These are phyloP conservation scores for Hybos culiciformis DNA, from an alignment of 2,888 invertebrate species.

Conservation along the genomic window DNA sequence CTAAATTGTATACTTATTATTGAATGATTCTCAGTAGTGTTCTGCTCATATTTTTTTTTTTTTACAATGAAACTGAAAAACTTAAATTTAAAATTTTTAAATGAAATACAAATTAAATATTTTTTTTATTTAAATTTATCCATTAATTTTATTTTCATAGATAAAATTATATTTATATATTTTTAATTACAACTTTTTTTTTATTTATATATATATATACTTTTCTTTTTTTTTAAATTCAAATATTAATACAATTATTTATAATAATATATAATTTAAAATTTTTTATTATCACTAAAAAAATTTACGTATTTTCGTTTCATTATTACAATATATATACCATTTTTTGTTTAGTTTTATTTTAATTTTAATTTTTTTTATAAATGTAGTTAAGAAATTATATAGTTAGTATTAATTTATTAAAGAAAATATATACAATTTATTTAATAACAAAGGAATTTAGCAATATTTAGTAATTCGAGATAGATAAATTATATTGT, in stretches of 20 bases:
- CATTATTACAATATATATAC: not conserved
- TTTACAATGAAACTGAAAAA: not conserved
- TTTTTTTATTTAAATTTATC: constrained; percentile 1
- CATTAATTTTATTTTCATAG: constrained; percentile 3
- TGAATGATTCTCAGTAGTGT: not conserved
- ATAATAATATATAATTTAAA: not conserved
- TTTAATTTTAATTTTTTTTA: too few relatives aligned
- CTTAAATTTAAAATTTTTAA: not conserved
- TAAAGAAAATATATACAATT: too few relatives aligned
- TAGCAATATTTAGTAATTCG: too few relatives aligned
- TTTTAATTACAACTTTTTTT: not conserved
- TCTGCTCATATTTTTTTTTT: not conserved
- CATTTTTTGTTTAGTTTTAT: not conserved
- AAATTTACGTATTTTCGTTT: constrained; percentile 3
- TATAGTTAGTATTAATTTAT: too few relatives aligned
- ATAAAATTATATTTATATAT: constrained; percentile 1
- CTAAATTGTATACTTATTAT: too few relatives aligned
- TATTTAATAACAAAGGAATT: too few relatives aligned
- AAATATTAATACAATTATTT: not conserved
- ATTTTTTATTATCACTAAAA: constrained; percentile 1
- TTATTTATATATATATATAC: not conserved
- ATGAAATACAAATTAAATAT: not conserved
- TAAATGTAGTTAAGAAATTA: too few relatives aligned
- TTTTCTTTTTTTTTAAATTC: not conserved
- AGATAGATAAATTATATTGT: too few relatives aligned